These are phyloP conservation scores for Neodon shergylaensis DNA, from an alignment of 2,113 vertebrate species.

Conservation along the genomic window DNA sequence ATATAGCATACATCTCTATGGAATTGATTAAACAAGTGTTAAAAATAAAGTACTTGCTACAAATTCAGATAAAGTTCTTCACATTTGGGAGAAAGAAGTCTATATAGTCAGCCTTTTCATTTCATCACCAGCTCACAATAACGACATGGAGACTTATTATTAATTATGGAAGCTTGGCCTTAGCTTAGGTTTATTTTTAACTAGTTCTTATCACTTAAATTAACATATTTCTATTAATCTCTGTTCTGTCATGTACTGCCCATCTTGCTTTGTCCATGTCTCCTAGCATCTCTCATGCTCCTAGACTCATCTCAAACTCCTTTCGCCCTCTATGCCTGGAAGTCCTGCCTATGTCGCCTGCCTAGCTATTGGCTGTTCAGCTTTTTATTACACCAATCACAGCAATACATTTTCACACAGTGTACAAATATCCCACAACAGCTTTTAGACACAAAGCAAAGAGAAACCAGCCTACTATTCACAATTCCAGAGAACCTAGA, in stretches of 20 bases:
- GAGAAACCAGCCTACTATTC: no score
- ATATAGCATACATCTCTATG: neutral
- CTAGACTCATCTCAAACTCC: neutral
- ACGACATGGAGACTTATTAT: neutral
- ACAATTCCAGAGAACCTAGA: no score
- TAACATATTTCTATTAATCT: neutral
- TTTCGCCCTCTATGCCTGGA: accelerated
- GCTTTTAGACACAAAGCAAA: no score
- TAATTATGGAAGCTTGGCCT: neutral
- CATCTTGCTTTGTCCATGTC: accelerated
- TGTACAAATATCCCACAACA: no score
- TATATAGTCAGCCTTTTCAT: neutral
- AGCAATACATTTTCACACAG: no score
- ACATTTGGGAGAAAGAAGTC: neutral
- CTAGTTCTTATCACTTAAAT: neutral
- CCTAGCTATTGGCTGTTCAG: no score
- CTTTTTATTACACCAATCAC: no score
- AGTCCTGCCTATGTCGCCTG: no score
- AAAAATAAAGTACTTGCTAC: neutral
- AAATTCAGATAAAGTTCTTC: constrained; percentile 27
- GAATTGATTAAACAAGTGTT: neutral
- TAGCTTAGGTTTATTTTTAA: neutral
- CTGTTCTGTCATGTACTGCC: neutral
- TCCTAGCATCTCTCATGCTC: accelerated
- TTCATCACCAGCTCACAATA: neutral